Conservation (phyloP, 1,140 invertebrate species). For the Trichonephila clavipes region DNA sequence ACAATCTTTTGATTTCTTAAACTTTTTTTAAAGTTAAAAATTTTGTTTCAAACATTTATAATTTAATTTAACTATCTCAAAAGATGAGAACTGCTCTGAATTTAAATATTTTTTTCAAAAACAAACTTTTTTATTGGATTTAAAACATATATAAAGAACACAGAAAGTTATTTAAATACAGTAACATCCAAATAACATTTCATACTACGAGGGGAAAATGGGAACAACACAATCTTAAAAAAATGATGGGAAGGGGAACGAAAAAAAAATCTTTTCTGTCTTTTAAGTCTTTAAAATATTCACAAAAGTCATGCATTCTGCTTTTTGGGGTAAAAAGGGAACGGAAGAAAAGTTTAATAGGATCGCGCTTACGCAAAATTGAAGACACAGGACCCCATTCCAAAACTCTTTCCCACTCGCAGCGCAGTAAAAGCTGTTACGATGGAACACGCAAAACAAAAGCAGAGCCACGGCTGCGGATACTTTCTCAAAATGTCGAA, state of each 20-base stretch:
- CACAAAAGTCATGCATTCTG: slow-evolving; percentile 26
- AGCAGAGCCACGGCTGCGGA: background rate
- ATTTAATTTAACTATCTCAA: no score
- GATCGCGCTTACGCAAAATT: slow-evolving; percentile 11
- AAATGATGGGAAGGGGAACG: background rate
- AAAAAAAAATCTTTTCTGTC: background rate
- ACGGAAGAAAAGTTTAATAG: background rate
- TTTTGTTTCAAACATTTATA: no score
- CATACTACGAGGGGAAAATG: no score
- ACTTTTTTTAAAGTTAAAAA: no score
- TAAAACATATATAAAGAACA: no score
- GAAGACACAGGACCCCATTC: slow-evolving; percentile 1
- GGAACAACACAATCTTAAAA: no score
- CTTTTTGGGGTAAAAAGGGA: background rate
- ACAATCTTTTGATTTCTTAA: no score
- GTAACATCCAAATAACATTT: no score
- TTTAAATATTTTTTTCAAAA: no score
- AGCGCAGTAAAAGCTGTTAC: slow-evolving; percentile 30
- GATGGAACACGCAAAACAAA: slow-evolving; percentile 12
- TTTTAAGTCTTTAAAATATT: slow-evolving; percentile 7
- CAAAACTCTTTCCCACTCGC: background rate
- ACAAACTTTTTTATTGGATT: no score
- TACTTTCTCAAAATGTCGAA: slow-evolving; percentile 66
- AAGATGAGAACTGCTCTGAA: no score
- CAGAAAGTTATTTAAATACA: no score